Evolutionary conservation across 30 jellyfish, hydroid and myxozoan species (phyloP).

Genomic region (Calvadosia cruxmelitensis): DNA sequence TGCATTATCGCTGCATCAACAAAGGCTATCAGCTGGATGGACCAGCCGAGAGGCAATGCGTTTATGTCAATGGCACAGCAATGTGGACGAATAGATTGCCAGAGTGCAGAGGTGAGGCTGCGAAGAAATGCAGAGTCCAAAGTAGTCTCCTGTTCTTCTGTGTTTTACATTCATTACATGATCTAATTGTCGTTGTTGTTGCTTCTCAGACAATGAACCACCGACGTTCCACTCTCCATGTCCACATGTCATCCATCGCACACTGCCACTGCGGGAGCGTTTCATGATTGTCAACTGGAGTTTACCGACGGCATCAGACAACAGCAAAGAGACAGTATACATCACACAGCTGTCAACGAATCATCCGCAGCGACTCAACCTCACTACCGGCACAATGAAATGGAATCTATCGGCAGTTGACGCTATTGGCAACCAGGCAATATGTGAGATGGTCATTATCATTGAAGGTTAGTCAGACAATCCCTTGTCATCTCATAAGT

Average conservation of each 20-base stretch:
- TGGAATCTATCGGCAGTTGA: slow-evolving; percentile 53
- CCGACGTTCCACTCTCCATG: not conserved
- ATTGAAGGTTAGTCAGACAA: slow-evolving; percentile 41
- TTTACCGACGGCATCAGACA: slow-evolving; percentile 60
- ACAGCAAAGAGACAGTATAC: slow-evolving; percentile 44
- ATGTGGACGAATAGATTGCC: slow-evolving; percentile 79
- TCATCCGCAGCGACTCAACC: slow-evolving; percentile 19
- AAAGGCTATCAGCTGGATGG: slow-evolving; percentile 50
- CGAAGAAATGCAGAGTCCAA: too few species aligned
- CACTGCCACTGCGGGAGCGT: slow-evolving; percentile 38
- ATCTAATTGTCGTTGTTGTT: not conserved
- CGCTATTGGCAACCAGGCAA: slow-evolving; percentile 34
- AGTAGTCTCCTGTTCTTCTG: not conserved
- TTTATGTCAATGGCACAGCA: slow-evolving; percentile 5
- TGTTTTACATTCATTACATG: not conserved
- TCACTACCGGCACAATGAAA: slow-evolving; percentile 17
- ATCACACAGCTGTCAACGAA: slow-evolving; percentile 24
- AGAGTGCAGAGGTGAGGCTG: slow-evolving; percentile 46
- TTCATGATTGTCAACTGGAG: slow-evolving; percentile 35
- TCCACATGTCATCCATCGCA: not conserved
- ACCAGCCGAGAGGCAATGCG: slow-evolving; percentile 47
- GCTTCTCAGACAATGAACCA: not conserved
- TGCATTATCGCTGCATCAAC: slow-evolving; percentile 30
- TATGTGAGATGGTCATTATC: slow-evolving; percentile 23
- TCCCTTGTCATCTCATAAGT: too few species aligned